Evolutionary conservation across 2,797 vertebrate species (phyloP).

Genomic region (Argya squamiceps): DNA sequence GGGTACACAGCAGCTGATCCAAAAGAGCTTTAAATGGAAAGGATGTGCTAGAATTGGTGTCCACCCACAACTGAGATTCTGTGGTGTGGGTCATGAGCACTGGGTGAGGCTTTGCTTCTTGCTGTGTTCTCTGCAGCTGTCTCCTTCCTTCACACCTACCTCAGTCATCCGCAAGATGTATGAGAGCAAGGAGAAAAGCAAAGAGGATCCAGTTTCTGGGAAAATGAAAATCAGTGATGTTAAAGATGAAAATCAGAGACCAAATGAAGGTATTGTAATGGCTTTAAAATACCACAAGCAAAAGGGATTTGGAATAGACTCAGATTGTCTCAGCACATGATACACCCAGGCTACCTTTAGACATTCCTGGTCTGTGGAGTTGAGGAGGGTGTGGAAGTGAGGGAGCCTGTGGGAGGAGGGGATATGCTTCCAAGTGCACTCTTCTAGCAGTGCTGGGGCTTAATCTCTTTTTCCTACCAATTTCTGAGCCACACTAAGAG

Average conservation of each 20-base stretch:
- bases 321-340: background rate
- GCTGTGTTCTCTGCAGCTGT: slow-evolving; percentile 79
- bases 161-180: slow-evolving; percentile 99
- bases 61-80: background rate
- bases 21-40: background rate
- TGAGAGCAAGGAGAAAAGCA: slow-evolving; percentile 94
- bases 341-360: background rate
- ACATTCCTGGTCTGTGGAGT: rapidly evolving
- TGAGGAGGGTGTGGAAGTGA: background rate
- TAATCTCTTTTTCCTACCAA: background rate
- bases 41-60: background rate
- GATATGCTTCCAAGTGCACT: background rate
- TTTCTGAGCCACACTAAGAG: background rate
- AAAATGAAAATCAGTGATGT: slow-evolving; percentile 78
- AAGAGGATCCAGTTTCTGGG: slow-evolving; percentile 83
- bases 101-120: background rate
- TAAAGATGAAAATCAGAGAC: slow-evolving; percentile 83
- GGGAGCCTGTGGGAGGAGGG: background rate
- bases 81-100: background rate
- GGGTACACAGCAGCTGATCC: background rate
- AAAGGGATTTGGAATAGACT: background rate
- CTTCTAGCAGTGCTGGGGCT: background rate
- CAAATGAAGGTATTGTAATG: slow-evolving; percentile 83
- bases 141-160: slow-evolving; percentile 96
- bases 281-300: background rate